Evolutionary conservation across 30 jellyfish, hydroid and myxozoan genomes (phyloP).

Genomic region (Mastigias papua): DNA sequence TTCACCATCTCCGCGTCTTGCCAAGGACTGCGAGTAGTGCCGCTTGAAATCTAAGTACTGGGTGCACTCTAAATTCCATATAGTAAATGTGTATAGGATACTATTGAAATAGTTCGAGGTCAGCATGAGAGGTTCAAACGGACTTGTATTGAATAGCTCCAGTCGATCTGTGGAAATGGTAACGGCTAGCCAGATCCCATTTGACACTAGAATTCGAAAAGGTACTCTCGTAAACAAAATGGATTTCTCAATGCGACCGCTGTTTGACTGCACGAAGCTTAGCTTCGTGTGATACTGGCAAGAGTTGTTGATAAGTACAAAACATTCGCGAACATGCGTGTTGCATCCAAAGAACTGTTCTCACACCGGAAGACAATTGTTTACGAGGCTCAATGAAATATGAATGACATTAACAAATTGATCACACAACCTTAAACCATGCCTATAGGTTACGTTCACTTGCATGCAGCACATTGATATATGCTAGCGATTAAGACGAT

Average conservation of each 20-base stretch:
- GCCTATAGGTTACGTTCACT: not conserved
- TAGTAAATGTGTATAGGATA: not conserved
- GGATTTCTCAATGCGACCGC: not conserved
- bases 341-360: not conserved
- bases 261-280: not conserved
- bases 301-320: not conserved
- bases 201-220: not conserved
- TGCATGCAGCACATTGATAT: not conserved
- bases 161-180: not conserved
- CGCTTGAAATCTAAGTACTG: not conserved
- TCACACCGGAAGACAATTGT: conserved; percentile 61
- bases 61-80: not conserved
- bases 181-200: not conserved
- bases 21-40: not conserved
- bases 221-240: not conserved
- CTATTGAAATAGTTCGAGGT: not conserved
- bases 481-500: not conserved
- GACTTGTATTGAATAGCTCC: not conserved
- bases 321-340: conserved; percentile 24
- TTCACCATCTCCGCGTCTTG: not conserved
- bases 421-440: conserved; percentile 45
- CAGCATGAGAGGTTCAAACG: not conserved
- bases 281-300: not conserved
- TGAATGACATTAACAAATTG: conserved; percentile 40
- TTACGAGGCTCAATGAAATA: conserved; percentile 38